These are phyloP conservation scores for Drosophila greeni DNA, from an alignment of 2,888 invertebrate genomes.

Conservation along the genomic window DNA sequence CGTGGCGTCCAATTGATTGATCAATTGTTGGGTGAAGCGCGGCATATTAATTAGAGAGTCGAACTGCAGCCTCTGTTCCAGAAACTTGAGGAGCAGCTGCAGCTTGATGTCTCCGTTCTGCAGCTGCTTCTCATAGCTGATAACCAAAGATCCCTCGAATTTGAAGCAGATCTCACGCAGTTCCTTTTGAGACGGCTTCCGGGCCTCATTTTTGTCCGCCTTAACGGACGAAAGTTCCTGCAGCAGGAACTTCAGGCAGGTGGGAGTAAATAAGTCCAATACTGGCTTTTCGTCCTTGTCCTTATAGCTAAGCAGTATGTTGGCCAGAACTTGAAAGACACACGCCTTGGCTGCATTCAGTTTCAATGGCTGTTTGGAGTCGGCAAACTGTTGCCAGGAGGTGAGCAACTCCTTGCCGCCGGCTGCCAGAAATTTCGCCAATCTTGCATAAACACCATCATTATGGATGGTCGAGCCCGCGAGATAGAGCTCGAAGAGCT, in stretches of 20 bases:
- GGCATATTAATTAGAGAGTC: slow-evolving; percentile 35
- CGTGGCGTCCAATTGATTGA: slow-evolving; percentile 11
- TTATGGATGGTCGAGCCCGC: slow-evolving; percentile 21
- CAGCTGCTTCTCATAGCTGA: slow-evolving; percentile 26
- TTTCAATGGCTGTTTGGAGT: slow-evolving; percentile 30
- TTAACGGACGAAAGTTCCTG: slow-evolving; percentile 31
- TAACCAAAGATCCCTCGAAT: slow-evolving; percentile 42
- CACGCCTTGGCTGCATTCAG: slow-evolving; percentile 30
- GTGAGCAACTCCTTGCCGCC: slow-evolving; percentile 1
- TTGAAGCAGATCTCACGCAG: slow-evolving; percentile 28
- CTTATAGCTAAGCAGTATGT: slow-evolving; percentile 28
- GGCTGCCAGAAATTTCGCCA: slow-evolving; percentile 43
- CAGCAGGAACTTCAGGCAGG: slow-evolving; percentile 34
- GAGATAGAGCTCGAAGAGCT: slow-evolving; percentile 52
- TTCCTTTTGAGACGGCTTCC: slow-evolving; percentile 16
- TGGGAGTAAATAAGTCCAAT: slow-evolving; percentile 27
- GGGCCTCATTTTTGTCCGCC: not conserved
- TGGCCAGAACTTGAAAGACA: slow-evolving; percentile 26
- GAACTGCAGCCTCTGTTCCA: slow-evolving; percentile 25
- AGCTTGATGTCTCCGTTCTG: slow-evolving; percentile 34
- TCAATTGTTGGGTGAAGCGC: slow-evolving; percentile 25
- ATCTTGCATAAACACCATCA: slow-evolving; percentile 16
- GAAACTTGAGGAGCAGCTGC: slow-evolving; percentile 24
- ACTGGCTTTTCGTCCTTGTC: slow-evolving; percentile 2
- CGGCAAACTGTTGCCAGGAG: slow-evolving; percentile 40